Base-by-base conservation (phyloP, 2,888 invertebrate species). In the Pinctada fucata region DNA sequence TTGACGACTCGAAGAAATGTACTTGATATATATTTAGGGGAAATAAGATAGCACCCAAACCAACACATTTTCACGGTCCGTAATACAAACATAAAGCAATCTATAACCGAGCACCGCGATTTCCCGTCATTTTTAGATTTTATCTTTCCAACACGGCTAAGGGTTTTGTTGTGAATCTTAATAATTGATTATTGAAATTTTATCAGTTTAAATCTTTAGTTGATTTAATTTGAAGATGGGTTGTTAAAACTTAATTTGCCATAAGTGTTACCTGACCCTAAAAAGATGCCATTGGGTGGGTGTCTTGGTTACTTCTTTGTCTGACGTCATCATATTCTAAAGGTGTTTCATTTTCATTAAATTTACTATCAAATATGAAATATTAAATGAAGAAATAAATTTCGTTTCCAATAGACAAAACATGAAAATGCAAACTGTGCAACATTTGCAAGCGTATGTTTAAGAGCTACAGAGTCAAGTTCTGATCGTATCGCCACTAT, bases 1-100 rank as follows among this genome's bases (percentile, higher is more conserved):
- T 73, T 78, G 78, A 78, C 69, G 78, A 78, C 78, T 66, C 63
- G 69, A 69, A 51, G 58, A 69, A 58, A 51, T 78, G 72, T 76
- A 73, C 58, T 69, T 77, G 71, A 67, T 50, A 71, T 70, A 71
- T 75, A 77, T 77, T 77, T 80, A 77, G 75, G 71, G 74, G 73
- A 77, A 80, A 80, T 77, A 65, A 80, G 77, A 71, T 66, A 72
- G 66, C 73, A 58, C 45, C 71, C 47, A 49, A 64, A 72, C 65
- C 51, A 64, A 50, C 52, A 69, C 49, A 70, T 77, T 68, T 80
- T 80, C 80, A 80, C 77, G 80, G 74, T 69, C 71, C 49, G 49
- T 50, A 74, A 77, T 80, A 68, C 70, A 70, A 77, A 77, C 68
- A 80, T 72, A 80, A 77, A 45, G n/a, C 67, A 45, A 67, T 16